phyloP scores from a whole-genome alignment of 2,888 invertebrate species.

The Drosophila diplacantha region DNA sequence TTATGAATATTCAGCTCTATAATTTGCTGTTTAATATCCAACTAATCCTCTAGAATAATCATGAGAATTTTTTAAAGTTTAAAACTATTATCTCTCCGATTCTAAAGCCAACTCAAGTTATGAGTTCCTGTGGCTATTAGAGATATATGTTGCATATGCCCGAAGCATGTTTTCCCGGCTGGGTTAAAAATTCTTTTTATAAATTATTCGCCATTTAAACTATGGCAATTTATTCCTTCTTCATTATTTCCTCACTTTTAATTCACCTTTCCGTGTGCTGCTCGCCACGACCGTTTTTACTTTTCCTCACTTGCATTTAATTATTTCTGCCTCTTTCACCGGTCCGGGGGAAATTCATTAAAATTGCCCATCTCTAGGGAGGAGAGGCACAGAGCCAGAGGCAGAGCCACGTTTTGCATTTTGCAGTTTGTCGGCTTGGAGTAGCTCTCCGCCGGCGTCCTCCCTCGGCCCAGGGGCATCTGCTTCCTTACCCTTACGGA shows the following conservation, averaged over 20 bases:
- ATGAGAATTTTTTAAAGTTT: neutral
- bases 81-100: neutral
- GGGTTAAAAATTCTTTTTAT: conserved; percentile 21
- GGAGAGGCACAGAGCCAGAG: conserved; percentile 19
- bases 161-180: conserved; percentile 19
- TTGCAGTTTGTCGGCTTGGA: conserved; percentile 57
- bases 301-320: conserved; percentile 41
- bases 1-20: neutral
- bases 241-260: conserved; percentile 34
- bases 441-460: conserved; percentile 3
- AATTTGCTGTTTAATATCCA: neutral
- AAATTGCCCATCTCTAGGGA: conserved; percentile 57
- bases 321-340: conserved; percentile 45
- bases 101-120: conserved; percentile 6
- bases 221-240: conserved; percentile 36
- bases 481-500: conserved; percentile 10
- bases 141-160: conserved; percentile 10
- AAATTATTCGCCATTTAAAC: conserved; percentile 30
- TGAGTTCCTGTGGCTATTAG: conserved; percentile 10
- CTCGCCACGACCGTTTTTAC: conserved; percentile 31
- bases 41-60: neutral
- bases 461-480: conserved; percentile 5
- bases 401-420: conserved; percentile 60
- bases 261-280: conserved; percentile 27
- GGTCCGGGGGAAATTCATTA: conserved; percentile 43